phyloP scores from a whole-genome alignment of 2,113 vertebrate species.

The Electrona antarctica region DNA sequence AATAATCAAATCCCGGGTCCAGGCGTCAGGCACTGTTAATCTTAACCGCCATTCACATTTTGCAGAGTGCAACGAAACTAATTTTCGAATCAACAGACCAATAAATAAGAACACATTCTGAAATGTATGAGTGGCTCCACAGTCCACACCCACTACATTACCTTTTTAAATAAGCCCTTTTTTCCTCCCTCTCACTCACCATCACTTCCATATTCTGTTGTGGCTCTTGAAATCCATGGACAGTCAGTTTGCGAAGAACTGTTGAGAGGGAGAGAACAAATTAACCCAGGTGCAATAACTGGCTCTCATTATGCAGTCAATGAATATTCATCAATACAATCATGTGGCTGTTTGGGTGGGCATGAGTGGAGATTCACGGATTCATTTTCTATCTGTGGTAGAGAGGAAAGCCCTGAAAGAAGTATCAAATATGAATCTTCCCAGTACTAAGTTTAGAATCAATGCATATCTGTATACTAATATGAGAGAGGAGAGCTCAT shows the following conservation, averaged over 20 bases:
- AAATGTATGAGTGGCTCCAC: slow-evolving; percentile 13
- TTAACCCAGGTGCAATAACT: neutral
- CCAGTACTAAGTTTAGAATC: no score
- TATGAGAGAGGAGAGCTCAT: no score
- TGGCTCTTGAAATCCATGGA: slow-evolving; percentile 94
- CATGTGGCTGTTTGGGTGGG: neutral
- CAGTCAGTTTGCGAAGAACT: slow-evolving; percentile 96
- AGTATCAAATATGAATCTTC: neutral
- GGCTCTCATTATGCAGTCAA: neutral
- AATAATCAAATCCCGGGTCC: slow-evolving; percentile 34
- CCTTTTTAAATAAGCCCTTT: slow-evolving; percentile 5
- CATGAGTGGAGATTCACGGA: neutral
- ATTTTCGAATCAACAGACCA: slow-evolving; percentile 38
- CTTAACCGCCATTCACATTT: slow-evolving; percentile 43
- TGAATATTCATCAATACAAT: neutral
- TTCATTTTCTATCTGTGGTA: neutral
- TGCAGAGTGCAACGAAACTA: slow-evolving; percentile 28
- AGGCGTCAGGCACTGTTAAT: slow-evolving; percentile 55
- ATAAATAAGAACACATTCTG: slow-evolving; percentile 21
- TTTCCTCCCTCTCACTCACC: slow-evolving; percentile 80
- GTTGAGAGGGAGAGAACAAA: neutral
- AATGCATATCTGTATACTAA: no score
- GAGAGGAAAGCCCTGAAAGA: neutral
- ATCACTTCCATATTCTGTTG: slow-evolving; percentile 92
- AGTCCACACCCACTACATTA: neutral